Conservation (phyloP, 1,140 invertebrate genomes). For the Carposina sasakii region DNA sequence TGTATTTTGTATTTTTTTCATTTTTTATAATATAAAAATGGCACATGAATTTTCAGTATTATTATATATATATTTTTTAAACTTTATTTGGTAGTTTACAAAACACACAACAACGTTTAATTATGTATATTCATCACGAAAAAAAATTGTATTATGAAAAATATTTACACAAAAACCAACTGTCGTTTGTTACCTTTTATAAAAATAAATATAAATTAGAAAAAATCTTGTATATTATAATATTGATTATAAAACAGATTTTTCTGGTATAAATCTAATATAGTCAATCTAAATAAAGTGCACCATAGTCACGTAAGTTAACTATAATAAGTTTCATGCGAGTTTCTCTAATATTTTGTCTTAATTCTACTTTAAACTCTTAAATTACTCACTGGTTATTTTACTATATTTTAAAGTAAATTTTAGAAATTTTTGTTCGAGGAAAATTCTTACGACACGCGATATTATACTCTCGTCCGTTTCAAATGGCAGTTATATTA, state of each 20-base stretch:
- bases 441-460: no score
- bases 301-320: slow-evolving; percentile 57
- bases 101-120: slow-evolving; percentile 48
- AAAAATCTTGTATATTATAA: slow-evolving; percentile 23
- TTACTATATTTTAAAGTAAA: slow-evolving; percentile 30
- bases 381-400: slow-evolving; percentile 25
- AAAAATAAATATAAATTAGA: slow-evolving; percentile 26
- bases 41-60: slow-evolving; percentile 51
- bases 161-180: slow-evolving; percentile 57
- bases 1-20: slow-evolving; percentile 30
- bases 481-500: slow-evolving; percentile 33
- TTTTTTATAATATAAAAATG: slow-evolving; percentile 46
- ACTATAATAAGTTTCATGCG: slow-evolving; percentile 52
- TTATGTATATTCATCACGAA: slow-evolving; percentile 37
- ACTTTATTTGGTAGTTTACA: no score
- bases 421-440: slow-evolving; percentile 27
- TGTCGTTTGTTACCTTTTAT: slow-evolving; percentile 14
- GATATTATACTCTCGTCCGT: no score
- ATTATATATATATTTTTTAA: slow-evolving; percentile 49
- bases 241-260: slow-evolving; percentile 33
- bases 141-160: slow-evolving; percentile 35
- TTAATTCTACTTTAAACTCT: slow-evolving; percentile 38
- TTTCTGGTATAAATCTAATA: slow-evolving; percentile 22
- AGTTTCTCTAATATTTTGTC: slow-evolving; percentile 43
- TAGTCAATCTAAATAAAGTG: slow-evolving; percentile 48